Evolutionary conservation across 2,113 vertebrate genomes (phyloP).

Genomic region (Xenus cinereus): DNA sequence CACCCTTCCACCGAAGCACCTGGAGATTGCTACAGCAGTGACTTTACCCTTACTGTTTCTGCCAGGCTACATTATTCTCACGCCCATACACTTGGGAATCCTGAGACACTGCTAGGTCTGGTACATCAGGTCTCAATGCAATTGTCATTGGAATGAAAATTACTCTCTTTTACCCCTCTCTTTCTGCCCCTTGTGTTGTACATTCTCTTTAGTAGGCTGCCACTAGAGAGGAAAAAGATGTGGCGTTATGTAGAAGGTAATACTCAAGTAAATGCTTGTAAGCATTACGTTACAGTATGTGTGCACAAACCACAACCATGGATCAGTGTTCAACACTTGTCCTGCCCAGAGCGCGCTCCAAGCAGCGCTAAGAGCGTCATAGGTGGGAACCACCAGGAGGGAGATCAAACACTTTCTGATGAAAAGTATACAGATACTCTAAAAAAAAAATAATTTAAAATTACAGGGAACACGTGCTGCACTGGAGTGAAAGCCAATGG

Average conservation of each 20-base stretch:
- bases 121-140: background rate
- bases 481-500: background rate
- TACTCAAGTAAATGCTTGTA: background rate
- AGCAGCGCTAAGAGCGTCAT: accelerated
- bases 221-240: background rate
- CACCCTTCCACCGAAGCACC: background rate
- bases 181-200: background rate
- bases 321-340: background rate
- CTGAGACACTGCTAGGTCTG: background rate
- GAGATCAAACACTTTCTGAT: background rate
- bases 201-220: background rate
- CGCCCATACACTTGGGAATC: background rate
- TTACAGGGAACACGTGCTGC: background rate
- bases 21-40: background rate
- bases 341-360: background rate
- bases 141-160: background rate
- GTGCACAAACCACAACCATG: background rate
- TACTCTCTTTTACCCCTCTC: background rate
- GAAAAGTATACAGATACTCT: background rate
- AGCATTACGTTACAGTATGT: background rate
- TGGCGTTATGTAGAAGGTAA: background rate
- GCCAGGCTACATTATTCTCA: background rate
- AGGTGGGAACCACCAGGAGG: background rate
- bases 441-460: background rate
- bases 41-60: background rate